A percentile compares a stretch with the other conserved stretches of the same genome.
These are phyloP conservation scores for Alaudala cheleensis DNA, from an alignment of 2,113 vertebrate genomes.

Conservation along the genomic window DNA sequence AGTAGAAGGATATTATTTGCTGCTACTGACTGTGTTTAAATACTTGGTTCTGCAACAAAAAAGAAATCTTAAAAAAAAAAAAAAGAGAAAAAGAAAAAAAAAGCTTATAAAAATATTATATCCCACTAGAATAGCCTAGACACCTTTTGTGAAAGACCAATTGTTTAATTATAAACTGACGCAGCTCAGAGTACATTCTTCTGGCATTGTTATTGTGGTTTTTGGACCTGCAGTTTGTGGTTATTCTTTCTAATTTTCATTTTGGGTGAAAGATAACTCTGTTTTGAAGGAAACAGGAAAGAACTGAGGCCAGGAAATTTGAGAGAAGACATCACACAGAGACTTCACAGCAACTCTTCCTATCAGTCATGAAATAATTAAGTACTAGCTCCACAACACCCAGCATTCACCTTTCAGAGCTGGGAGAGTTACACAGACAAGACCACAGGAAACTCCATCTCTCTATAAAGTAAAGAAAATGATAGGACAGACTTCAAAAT, in stretches of 20 bases:
- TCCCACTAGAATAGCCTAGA: neutral
- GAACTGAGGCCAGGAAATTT: neutral
- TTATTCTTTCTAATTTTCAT: neutral
- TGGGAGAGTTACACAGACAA: neutral
- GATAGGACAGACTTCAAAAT: neutral
- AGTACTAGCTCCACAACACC: neutral
- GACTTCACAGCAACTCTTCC: neutral
- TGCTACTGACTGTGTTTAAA: neutral
- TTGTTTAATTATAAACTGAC: slow-evolving; percentile 10
- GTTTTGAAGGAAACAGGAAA: neutral
- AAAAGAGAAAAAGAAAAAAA: neutral
- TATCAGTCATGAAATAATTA: neutral
- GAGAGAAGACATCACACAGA: neutral
- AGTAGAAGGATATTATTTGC: neutral
- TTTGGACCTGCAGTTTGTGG: neutral
- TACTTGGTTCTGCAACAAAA: neutral
- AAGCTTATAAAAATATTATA: neutral
- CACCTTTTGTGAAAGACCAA: slow-evolving; percentile 20
- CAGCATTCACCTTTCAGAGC: neutral
- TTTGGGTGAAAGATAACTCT: neutral
- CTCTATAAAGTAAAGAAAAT: neutral
- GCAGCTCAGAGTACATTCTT: neutral
- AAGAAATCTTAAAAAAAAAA: neutral
- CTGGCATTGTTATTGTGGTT: neutral
- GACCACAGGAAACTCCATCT: neutral